Conservation (phyloP, 2,888 invertebrate species). For the Ophion costatus region DNA sequence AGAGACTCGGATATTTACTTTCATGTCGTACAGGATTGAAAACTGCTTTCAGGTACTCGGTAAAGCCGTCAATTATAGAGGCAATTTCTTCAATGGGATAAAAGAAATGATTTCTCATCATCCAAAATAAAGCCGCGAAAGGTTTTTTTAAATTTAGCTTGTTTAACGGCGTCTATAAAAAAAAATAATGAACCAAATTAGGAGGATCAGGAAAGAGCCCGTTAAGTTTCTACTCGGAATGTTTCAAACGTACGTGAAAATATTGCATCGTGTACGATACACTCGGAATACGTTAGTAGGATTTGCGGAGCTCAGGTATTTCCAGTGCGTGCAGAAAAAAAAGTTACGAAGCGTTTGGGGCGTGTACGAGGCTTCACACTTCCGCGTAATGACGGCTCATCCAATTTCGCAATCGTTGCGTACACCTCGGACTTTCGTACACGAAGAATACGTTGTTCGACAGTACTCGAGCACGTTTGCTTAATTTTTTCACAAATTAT, state of each 20-base stretch:
- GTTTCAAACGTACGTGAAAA: not conserved
- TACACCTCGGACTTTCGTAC: conserved; percentile 8
- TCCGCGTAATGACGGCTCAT: conserved; percentile 62
- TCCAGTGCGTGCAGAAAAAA: conserved; percentile 30
- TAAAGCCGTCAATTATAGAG: not conserved
- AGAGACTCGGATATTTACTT: not conserved
- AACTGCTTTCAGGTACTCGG: not conserved
- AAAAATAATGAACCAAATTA: not conserved
- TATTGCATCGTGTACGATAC: not conserved
- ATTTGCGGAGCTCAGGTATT: not conserved
- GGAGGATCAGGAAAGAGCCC: not conserved
- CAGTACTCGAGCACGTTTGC: conserved; percentile 2
- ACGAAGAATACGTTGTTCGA: conserved; percentile 3
- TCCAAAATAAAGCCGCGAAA: not conserved
- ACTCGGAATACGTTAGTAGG: conserved; percentile 38
- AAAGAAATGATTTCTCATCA: not conserved
- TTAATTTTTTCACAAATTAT: not conserved
- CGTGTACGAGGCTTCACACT: conserved; percentile 55
- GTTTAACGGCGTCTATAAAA: not conserved
- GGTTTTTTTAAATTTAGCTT: not conserved
- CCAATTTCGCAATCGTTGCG: conserved; percentile 49
- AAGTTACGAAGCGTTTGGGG: conserved; percentile 53
- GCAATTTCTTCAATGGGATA: not conserved
- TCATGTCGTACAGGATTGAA: not conserved
- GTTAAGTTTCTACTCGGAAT: not conserved